phyloP scores from a whole-genome alignment of 92 coral and sea anemone species.

The Epizoanthus rinbou region DNA sequence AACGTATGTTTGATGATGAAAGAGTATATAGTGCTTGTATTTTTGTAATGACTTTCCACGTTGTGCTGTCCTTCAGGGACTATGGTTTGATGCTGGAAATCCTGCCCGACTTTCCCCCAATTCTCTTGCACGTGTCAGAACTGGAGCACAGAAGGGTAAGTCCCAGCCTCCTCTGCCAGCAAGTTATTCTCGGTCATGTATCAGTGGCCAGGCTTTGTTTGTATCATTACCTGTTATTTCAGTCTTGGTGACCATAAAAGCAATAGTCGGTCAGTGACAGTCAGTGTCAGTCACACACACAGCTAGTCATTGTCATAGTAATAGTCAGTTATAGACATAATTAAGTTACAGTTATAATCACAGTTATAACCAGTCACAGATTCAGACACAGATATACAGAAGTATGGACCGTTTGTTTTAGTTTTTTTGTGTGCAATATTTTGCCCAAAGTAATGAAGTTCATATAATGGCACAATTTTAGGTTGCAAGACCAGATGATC shows the following conservation, averaged over 20 bases:
- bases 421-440: neutral
- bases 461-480: slow-evolving; percentile 10
- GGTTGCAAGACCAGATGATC: slow-evolving; percentile 67
- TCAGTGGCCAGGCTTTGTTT: too few relatives aligned
- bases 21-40: too few relatives aligned
- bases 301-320: too few relatives aligned
- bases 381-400: too few relatives aligned
- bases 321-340: too few relatives aligned
- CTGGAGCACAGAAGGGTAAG: slow-evolving; percentile 84
- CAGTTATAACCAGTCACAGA: too few relatives aligned
- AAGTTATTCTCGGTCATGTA: too few relatives aligned
- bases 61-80: slow-evolving; percentile 51
- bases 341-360: neutral
- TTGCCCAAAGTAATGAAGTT: neutral
- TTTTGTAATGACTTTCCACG: neutral
- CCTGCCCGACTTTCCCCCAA: slow-evolving; percentile 71
- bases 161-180: neutral
- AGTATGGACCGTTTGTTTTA: neutral
- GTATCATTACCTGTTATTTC: too few relatives aligned
- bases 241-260: too few relatives aligned
- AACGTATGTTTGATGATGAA: neutral
- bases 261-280: neutral
- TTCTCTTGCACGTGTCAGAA: slow-evolving; percentile 79
- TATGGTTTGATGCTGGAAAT: slow-evolving; percentile 90
- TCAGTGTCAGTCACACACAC: neutral